Conservation (phyloP, 2,888 invertebrate species). For the Drosophila phalerata region DNA sequence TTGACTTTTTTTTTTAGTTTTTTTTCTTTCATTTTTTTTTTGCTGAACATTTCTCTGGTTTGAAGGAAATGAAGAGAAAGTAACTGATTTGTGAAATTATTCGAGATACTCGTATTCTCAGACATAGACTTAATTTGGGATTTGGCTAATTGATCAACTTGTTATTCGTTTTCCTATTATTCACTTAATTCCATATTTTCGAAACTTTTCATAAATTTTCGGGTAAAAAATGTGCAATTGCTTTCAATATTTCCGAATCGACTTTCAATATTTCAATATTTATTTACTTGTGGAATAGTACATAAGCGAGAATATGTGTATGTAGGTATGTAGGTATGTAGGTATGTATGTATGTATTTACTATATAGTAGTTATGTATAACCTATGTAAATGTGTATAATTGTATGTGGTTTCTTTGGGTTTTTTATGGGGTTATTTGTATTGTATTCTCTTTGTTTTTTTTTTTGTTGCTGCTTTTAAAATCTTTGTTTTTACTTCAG, state of each 20-base stretch:
- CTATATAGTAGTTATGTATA: conserved; percentile 30
- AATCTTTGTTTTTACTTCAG: conserved; percentile 83
- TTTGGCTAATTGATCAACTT: conserved; percentile 37
- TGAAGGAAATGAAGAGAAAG: not conserved
- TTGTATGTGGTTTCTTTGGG: conserved; percentile 13
- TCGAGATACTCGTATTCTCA: conserved; percentile 14
- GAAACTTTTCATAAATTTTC: conserved; percentile 14
- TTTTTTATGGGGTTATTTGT: conserved; percentile 45
- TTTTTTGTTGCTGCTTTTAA: conserved; percentile 79
- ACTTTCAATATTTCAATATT: not conserved
- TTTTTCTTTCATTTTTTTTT: not conserved
- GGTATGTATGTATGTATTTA: conserved; percentile 38
- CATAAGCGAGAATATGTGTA: conserved; percentile 25
- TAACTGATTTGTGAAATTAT: conserved; percentile 1
- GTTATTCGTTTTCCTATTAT: conserved; percentile 17
- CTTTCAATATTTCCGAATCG: conserved; percentile 13
- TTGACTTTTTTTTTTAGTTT: conserved; percentile 2
- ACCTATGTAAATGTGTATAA: conserved; percentile 42
- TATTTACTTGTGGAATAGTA: conserved; percentile 20
- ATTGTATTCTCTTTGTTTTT: conserved; percentile 62
- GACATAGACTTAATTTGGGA: conserved; percentile 5
- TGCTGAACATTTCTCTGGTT: conserved; percentile 42
- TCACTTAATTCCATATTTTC: conserved; percentile 12
- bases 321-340: conserved; percentile 30
- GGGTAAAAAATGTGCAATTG: conserved; percentile 39